Percentiles rank a stretch among this genome's conserved stretches.
These are phyloP conservation scores for Suillia variegata DNA, from an alignment of 2,888 invertebrate species.

Conservation along the genomic window DNA sequence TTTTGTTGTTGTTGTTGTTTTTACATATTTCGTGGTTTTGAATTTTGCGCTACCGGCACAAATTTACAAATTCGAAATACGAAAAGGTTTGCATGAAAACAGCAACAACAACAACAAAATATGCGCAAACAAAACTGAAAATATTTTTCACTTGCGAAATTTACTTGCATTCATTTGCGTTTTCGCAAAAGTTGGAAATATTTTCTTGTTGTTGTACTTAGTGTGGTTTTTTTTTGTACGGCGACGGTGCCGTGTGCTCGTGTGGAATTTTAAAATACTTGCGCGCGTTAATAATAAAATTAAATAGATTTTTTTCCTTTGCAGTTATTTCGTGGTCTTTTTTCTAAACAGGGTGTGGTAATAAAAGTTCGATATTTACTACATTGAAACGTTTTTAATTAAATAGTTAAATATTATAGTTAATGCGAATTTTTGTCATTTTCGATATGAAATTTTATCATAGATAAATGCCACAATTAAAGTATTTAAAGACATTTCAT, in stretches of 20 bases:
- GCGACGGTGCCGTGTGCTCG: background rate
- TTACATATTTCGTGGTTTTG: conserved; percentile 25
- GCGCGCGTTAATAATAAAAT: background rate
- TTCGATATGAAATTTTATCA: no score
- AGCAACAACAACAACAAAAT: no score
- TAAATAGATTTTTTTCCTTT: no score
- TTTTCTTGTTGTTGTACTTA: background rate
- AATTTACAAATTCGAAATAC: conserved; percentile 49
- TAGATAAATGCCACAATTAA: no score
- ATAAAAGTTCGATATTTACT: no score
- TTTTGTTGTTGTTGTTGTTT: conserved; percentile 14
- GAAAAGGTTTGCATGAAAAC: no score
- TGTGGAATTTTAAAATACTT: background rate
- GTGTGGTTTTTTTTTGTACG: background rate
- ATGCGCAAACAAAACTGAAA: background rate
- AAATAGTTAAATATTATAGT: no score
- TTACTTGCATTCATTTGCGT: conserved; percentile 1
- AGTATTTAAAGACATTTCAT: no score
- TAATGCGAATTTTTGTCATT: no score
- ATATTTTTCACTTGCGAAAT: conserved; percentile 1
- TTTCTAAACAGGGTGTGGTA: no score
- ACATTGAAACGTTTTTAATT: background rate
- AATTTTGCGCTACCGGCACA: conserved; percentile 51
- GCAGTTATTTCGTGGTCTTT: no score
- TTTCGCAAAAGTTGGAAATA: background rate